Base-by-base conservation (phyloP, 2,888 invertebrate genomes). In the Noctua comes region DNA sequence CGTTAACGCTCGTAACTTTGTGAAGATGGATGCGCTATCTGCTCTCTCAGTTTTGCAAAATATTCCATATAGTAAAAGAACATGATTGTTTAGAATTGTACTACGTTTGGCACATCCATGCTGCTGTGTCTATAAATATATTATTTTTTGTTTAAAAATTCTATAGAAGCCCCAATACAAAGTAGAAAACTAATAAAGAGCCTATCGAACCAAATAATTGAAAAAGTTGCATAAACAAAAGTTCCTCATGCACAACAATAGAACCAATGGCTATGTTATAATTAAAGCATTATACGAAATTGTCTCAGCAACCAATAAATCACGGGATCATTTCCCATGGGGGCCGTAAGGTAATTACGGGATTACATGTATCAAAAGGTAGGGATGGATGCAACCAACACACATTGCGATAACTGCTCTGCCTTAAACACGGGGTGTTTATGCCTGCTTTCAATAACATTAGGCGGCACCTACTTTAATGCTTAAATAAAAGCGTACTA, bases 311-410 rank as follows among this genome's bases (percentile, higher is more conserved):
- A 57, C 76, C 66, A 74, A 85, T 85, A 85, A 85, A 83, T 85
- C 84, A 86, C 76, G 46, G 54, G 73, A 51, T 79, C 71, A 83
- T 86, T 76, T 79, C 84, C 86, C 84, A 40, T n/a, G 83, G 86
- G 84, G 65, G 83, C 73, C 71, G 80, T 85, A 69, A 83, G 71
- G 84, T 85, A 85, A 86, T 85, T 85, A 83, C 76, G 83, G 83
- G 79, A 74, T 83, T 79, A 85, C 71, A 73, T 79, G 73, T 79
- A 76, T 86, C 79, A 86, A 74, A 74, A 83, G 79, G 80, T 65
- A 76, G 76, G 79, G 83, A 68, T 76, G 79, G 83, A 68, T 76
- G 74, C 51, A 68, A 76, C 69, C 51, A 68, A 51, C 69, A 83
- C n/a, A 83, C 59, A 78, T 43, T 69, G 72, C 54, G 64, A 72